These are phyloP conservation scores for Gila robusta DNA, from an alignment of 2,797 vertebrate genomes.

Conservation along the genomic window DNA sequence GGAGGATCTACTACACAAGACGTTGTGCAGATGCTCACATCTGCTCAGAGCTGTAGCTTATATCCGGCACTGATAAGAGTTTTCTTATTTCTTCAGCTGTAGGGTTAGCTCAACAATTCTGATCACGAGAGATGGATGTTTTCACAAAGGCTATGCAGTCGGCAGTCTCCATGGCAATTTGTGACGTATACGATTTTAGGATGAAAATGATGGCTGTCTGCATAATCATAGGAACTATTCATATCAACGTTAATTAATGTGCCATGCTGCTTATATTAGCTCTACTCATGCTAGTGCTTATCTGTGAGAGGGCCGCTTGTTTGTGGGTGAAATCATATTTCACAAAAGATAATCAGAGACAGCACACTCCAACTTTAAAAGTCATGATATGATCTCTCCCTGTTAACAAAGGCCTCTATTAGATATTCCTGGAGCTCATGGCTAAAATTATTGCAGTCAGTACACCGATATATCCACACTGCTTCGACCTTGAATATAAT, in stretches of 20 bases:
- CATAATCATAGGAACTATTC: conserved; percentile 36
- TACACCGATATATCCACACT: conserved; percentile 20
- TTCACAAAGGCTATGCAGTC: conserved; percentile 14
- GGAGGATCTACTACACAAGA: conserved; percentile 27
- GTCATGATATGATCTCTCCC: conserved; percentile 47
- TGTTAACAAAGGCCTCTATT: conserved; percentile 56
- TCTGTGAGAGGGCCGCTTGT: conserved; percentile 45
- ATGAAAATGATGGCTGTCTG: conserved; percentile 21
- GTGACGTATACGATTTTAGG: conserved; percentile 25
- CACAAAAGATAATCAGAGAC: conserved; percentile 49
- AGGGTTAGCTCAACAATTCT: conserved; percentile 9
- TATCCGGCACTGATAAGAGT: conserved; percentile 51
- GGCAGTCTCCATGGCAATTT: conserved; percentile 15
- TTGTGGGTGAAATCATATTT: conserved; percentile 58
- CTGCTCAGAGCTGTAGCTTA: conserved; percentile 36
- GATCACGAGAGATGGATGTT: conserved; percentile 21
- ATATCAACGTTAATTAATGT: conserved; percentile 52
- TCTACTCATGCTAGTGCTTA: conserved; percentile 7
- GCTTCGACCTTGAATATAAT: background rate
- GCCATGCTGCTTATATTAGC: conserved; percentile 45
- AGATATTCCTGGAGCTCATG: conserved; percentile 49
- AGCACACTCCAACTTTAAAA: conserved; percentile 30
- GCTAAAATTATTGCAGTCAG: conserved; percentile 37
- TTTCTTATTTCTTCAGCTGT: conserved; percentile 23
- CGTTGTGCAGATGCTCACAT: conserved; percentile 54